Conservation (phyloP, 2,888 invertebrate species). For the Rhyacophila evoluta region DNA sequence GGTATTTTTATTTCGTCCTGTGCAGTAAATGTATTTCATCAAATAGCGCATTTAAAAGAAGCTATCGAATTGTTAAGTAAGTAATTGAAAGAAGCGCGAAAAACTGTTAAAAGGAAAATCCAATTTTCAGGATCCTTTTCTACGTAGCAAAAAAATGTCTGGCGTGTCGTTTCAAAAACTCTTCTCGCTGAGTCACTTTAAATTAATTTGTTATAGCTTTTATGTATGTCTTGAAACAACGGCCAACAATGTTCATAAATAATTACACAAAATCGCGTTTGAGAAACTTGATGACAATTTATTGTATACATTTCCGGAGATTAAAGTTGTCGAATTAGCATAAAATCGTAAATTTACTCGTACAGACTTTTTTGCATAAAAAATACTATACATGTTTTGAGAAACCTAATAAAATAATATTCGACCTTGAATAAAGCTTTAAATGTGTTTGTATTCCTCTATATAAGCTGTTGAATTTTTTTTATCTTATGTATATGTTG, state of each 20-base stretch:
- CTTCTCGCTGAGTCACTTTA: constrained; percentile 12
- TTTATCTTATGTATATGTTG: too few relatives aligned
- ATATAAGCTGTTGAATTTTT: too few relatives aligned
- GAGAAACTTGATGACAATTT: background rate
- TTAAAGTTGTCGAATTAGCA: too few relatives aligned
- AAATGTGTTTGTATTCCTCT: too few relatives aligned
- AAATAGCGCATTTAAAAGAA: background rate
- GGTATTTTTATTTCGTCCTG: too few relatives aligned
- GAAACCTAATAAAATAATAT: too few relatives aligned
- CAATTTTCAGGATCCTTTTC: constrained; percentile 13
- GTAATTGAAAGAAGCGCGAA: background rate
- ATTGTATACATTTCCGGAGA: background rate
- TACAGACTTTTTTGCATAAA: too few relatives aligned
- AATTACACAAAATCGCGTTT: background rate
- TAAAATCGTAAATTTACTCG: too few relatives aligned
- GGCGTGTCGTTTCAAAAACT: background rate
- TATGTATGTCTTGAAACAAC: background rate
- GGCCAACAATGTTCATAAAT: background rate
- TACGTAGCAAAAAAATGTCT: background rate
- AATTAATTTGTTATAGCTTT: constrained; percentile 14
- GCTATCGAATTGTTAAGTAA: background rate
- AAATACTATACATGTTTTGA: too few relatives aligned
- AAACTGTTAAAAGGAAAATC: constrained; percentile 14
- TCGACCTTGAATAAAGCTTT: too few relatives aligned
- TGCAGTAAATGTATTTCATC: background rate